Evolutionary conservation across 1,140 invertebrate species (phyloP).

Genomic region (Bombus breviceps): DNA sequence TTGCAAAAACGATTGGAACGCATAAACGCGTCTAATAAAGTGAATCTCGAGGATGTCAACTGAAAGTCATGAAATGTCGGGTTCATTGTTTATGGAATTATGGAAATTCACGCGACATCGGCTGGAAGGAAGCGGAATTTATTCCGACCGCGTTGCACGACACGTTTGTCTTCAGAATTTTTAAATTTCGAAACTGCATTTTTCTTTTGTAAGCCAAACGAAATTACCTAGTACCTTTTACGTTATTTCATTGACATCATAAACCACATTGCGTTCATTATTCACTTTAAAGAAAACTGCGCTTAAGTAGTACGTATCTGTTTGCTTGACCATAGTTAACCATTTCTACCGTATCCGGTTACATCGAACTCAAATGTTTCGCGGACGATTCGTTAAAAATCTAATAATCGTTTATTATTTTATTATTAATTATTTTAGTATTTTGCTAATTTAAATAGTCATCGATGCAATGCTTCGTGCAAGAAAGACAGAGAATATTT

Average conservation of each 20-base stretch:
- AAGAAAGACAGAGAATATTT: no score
- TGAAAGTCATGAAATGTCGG: background rate
- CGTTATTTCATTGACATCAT: background rate
- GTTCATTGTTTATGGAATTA: conserved; percentile 46
- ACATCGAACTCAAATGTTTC: background rate
- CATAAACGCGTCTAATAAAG: background rate
- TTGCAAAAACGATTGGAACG: background rate
- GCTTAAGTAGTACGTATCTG: background rate
- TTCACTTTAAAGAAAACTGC: no score
- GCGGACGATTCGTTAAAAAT: background rate
- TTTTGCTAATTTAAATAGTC: background rate
- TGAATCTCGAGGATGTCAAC: background rate
- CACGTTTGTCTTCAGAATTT: background rate
- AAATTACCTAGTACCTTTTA: background rate
- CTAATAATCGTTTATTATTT: background rate
- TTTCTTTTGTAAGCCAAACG: background rate
- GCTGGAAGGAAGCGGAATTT: conserved; percentile 15
- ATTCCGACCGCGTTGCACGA: background rate
- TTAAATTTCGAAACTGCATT: conserved; percentile 3
- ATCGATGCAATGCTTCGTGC: no score
- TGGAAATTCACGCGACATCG: conserved; percentile 28
- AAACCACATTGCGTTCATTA: background rate
- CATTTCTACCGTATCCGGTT: background rate
- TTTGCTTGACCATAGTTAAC: background rate
- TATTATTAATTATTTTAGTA: background rate